These are phyloP conservation scores for Augochlora pura DNA, from an alignment of 1,140 invertebrate genomes.

Conservation along the genomic window DNA sequence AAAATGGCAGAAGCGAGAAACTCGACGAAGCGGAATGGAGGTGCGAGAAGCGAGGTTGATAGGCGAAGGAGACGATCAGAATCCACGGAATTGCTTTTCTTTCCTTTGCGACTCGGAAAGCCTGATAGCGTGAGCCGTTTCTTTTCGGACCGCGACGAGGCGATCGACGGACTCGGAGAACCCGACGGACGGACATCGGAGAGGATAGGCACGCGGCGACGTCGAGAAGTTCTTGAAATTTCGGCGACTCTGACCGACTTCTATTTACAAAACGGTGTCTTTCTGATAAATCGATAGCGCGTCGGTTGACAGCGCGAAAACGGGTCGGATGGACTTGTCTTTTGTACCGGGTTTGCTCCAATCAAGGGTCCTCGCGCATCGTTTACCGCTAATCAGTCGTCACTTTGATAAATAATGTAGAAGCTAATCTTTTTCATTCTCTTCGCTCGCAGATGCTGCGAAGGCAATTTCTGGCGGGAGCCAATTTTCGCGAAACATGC, in stretches of 20 bases:
- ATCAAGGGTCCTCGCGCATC: neutral
- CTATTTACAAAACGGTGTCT: too few species aligned
- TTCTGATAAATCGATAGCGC: too few species aligned
- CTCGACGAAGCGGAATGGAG: constrained; percentile 31
- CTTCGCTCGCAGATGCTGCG: neutral
- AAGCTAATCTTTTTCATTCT: neutral
- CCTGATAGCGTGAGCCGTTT: neutral
- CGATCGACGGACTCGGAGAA: constrained; percentile 7
- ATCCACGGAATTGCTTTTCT: constrained; percentile 15
- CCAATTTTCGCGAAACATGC: too few species aligned
- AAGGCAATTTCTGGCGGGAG: neutral
- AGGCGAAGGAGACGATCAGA: constrained; percentile 37
- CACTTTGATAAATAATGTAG: neutral
- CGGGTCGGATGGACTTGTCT: neutral
- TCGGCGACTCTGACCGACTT: neutral
- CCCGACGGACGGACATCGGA: constrained; percentile 16
- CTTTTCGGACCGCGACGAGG: neutral
- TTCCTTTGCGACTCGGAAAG: constrained; percentile 14
- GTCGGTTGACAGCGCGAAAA: too few species aligned
- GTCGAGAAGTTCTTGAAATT: constrained; percentile 28
- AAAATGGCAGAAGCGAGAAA: constrained; percentile 46
- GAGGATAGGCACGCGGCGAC: neutral
- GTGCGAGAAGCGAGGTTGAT: constrained; percentile 38
- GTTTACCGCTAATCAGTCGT: neutral
- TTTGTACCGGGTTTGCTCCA: neutral